Percentiles rank a stretch among this genome's conserved stretches.
Conservation (phyloP, 2,113 vertebrate genomes). For the Urocynchramus pylzowi region DNA sequence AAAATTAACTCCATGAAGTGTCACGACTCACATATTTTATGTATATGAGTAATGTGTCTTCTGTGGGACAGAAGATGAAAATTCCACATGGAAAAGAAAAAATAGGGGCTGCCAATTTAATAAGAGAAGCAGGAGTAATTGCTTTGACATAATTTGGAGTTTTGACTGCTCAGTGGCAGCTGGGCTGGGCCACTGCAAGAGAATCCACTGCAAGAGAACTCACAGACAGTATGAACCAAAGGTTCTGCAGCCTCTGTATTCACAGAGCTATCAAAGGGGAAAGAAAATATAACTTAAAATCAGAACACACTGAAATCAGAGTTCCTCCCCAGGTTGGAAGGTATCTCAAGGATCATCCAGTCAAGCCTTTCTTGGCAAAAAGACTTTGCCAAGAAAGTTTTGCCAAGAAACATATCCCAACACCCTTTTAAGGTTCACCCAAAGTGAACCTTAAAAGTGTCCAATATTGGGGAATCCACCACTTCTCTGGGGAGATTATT, state of each 20-base stretch:
- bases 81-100: conserved; percentile 7
- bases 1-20: conserved; percentile 48
- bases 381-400: no score
- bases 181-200: not conserved
- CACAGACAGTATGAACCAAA: not conserved
- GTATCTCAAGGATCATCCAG: not conserved
- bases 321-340: not conserved
- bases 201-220: not conserved
- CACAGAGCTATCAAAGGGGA: not conserved
- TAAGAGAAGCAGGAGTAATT: not conserved
- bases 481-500: not conserved
- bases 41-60: conserved; percentile 14
- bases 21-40: conserved; percentile 28
- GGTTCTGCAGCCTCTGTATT: not conserved
- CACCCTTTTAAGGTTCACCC: not conserved
- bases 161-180: not conserved
- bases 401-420: no score
- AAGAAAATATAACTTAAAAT: not conserved
- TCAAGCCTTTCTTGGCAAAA: not conserved
- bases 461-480: not conserved
- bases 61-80: conserved; percentile 12
- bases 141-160: not conserved
- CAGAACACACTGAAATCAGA: not conserved
- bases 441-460: not conserved
- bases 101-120: not conserved